Evolutionary conservation across 2,797 vertebrate genomes (phyloP), one percentile per base, ranked within the genome.

Genomic region (Heliangelus exortis): DNA sequence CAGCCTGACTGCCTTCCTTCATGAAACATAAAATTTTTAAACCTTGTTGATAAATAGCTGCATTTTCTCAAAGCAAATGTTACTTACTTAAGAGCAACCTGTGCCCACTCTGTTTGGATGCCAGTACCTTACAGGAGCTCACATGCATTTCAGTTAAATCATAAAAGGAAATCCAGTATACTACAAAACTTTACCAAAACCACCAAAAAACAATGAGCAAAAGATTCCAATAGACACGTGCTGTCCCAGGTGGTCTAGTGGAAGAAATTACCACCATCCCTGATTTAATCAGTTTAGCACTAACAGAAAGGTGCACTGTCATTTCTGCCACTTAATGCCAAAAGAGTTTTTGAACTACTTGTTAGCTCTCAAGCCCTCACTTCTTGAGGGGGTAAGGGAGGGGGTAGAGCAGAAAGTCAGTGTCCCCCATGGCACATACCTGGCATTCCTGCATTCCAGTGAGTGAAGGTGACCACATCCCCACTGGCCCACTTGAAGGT

Each of bases 401-500:
- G 13, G 6, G 13, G 39, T 41, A 68, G 12, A 47, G 36, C 12
- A 34, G 36, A 72, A 95, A 14, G 7, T 62, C 5, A 1, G 10
- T 55, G 25, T 7, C 6, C 2, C 22, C 18, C 2, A 0, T 43
- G 55, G 43, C 57, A 75, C 93, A 0, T 95, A 99, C 99, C 99
- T 85, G 99, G 99, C 99, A 99, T 99, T 67, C 98, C 98, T 3
- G 96, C 61, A 7, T 99, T 99, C 97, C 99, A 99, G 96, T 99
- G 98, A 41, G 98, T 99, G 94, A 99, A 99, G 29, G 87, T 96
- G 84, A 99, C 97, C 0, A 61, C 54, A 43, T 98, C 97, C 7
- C 90, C 96, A 7, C 83, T 98, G 12, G 95, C 98, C 99, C 99
- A 99, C 26, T 45, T 97, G 86, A 99, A 99, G 0, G 62, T 98